Evolutionary conservation across 1,140 invertebrate genomes (phyloP).

Genomic region (Trachymyrmex cornetzi): DNA sequence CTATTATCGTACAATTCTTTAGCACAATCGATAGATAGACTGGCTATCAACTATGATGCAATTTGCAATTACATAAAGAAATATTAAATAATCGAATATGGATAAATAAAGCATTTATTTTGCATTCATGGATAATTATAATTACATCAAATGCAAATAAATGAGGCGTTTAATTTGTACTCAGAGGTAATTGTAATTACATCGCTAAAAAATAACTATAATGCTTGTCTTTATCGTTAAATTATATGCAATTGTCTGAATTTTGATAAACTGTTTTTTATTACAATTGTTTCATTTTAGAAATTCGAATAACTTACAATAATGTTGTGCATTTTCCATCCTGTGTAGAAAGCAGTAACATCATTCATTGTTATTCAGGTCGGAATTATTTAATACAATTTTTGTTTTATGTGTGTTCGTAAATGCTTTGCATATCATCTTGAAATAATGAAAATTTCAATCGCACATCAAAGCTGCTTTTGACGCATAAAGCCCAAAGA

Average conservation of each 20-base stretch:
- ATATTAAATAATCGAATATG: not conserved
- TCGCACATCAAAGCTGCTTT: conserved; percentile 41
- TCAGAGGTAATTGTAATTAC: not conserved
- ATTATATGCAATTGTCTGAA: not conserved
- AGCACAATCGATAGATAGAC: too few species aligned
- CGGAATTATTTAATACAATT: conserved; percentile 11
- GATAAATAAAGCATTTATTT: not conserved
- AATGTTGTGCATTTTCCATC: not conserved
- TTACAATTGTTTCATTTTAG: not conserved
- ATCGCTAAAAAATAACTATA: not conserved
- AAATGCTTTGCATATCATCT: conserved; percentile 34
- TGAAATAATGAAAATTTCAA: conserved; percentile 42
- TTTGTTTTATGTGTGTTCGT: conserved; percentile 15
- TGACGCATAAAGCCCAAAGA: conserved; percentile 31
- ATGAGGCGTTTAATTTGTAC: not conserved
- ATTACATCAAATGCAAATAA: not conserved
- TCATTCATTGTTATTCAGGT: conserved; percentile 19
- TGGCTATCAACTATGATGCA: too few species aligned
- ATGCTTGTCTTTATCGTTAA: not conserved
- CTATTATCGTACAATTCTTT: too few species aligned
- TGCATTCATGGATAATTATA: not conserved
- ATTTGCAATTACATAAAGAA: not conserved
- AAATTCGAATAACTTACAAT: not conserved
- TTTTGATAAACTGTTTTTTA: not conserved
- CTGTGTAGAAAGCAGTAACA: not conserved